A percentile compares a stretch with the other conserved stretches of the same genome.
Evolutionary conservation across 2,797 vertebrate genomes (phyloP).

Genomic region (Meda fulgida): DNA sequence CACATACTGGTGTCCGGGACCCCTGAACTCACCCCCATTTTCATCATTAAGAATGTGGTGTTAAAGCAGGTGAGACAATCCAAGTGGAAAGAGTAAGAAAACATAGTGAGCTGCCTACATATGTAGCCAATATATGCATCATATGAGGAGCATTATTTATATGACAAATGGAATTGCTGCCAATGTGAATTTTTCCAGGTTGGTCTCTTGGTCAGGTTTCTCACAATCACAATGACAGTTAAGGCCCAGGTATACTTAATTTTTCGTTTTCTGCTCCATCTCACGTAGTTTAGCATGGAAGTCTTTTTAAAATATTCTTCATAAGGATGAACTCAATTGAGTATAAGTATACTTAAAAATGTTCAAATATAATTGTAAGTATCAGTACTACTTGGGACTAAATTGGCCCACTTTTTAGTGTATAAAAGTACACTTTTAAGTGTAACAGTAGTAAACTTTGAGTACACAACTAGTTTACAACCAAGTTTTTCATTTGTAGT

Average conservation of each 20-base stretch:
- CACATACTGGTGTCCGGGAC: conserved; percentile 42
- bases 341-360: no score
- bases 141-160: background rate
- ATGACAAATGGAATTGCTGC: background rate
- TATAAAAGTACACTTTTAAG: no score
- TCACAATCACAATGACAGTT: background rate
- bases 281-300: background rate
- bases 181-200: background rate
- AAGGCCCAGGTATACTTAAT: background rate
- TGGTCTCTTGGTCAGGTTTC: background rate
- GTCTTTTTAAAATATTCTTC: background rate
- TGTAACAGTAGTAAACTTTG: no score
- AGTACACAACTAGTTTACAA: no score
- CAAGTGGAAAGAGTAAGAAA: background rate
- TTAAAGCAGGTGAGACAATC: conserved; percentile 67
- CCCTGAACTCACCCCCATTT: conserved; percentile 59
- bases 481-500: no score
- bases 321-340: background rate
- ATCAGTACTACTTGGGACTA: no score
- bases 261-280: background rate
- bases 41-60: conserved; percentile 69
- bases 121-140: background rate
- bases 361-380: no score
- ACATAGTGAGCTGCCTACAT: background rate
- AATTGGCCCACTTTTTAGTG: no score